These are phyloP conservation scores for Siphamia tubifer DNA, from an alignment of 2,113 vertebrate species.

Conservation along the genomic window DNA sequence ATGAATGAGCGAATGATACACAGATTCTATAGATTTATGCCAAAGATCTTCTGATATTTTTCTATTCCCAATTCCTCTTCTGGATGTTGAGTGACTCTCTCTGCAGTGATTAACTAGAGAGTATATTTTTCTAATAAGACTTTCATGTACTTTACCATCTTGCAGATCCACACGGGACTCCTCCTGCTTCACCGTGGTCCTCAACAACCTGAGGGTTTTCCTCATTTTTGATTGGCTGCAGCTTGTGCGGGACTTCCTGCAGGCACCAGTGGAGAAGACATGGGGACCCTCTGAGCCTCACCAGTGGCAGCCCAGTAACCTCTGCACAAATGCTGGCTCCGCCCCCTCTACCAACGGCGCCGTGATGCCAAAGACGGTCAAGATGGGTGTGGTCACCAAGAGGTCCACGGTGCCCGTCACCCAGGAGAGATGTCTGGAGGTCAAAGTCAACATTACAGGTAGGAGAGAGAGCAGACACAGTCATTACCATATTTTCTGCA, in stretches of 20 bases:
- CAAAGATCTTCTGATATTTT: too few species aligned
- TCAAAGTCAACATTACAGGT: conserved; percentile 97
- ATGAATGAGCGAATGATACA: too few species aligned
- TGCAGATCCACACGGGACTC: conserved; percentile 90
- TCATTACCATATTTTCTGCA: too few species aligned
- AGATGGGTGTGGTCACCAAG: conserved; percentile 94
- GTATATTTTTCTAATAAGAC: too few species aligned
- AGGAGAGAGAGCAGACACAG: too few species aligned
- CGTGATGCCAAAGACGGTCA: conserved; percentile 90
- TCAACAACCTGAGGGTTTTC: conserved; percentile 95
- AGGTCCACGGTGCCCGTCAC: conserved; percentile 87
- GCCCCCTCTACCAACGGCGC: conserved; percentile 48
- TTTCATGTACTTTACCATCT: neutral
- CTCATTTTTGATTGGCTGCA: conserved; percentile 96
- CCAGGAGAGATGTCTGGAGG: conserved; percentile 87
- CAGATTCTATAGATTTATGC: too few species aligned
- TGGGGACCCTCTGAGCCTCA: neutral
- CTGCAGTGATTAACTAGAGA: too few species aligned
- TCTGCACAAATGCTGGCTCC: conserved; percentile 42
- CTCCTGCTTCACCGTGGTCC: conserved; percentile 94
- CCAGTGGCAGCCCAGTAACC: conserved; percentile 69
- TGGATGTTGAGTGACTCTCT: too few species aligned
- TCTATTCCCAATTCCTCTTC: too few species aligned
- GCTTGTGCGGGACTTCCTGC: conserved; percentile 89
- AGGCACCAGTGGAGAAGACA: conserved; percentile 76